Percentiles rank a stretch among this genome's conserved stretches.
phyloP scores from a whole-genome alignment of 1,140 invertebrate genomes.

The Diprion similis region DNA sequence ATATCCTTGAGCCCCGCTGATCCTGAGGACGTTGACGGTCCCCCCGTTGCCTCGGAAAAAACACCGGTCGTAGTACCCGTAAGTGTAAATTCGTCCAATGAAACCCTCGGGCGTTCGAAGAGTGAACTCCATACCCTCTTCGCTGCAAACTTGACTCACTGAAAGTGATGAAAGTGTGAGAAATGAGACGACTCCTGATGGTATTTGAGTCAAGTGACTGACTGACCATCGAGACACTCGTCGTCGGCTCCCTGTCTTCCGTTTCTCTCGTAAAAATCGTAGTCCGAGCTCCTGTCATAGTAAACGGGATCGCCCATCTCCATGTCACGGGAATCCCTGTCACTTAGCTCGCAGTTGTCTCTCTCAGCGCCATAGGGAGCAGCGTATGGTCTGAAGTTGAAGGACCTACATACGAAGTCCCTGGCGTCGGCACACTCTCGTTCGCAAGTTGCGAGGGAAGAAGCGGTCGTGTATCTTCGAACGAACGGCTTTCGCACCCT shows the following conservation, averaged over 20 bases:
- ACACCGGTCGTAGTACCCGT: slow-evolving; percentile 90
- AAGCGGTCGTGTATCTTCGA: slow-evolving; percentile 74
- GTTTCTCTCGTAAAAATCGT: slow-evolving; percentile 85
- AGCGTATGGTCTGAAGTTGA: slow-evolving; percentile 77
- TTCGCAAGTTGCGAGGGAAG: slow-evolving; percentile 79
- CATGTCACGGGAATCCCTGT: slow-evolving; percentile 82
- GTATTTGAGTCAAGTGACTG: background rate
- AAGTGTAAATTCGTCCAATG: slow-evolving; percentile 88
- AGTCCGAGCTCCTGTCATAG: slow-evolving; percentile 83
- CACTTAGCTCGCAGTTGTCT: slow-evolving; percentile 90
- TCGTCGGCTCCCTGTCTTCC: slow-evolving; percentile 71
- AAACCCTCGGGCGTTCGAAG: slow-evolving; percentile 87
- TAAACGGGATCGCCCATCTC: slow-evolving; percentile 84
- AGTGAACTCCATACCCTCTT: slow-evolving; percentile 94
- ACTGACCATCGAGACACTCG: slow-evolving; percentile 83
- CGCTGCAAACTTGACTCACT: slow-evolving; percentile 91
- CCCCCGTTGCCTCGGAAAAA: slow-evolving; percentile 91
- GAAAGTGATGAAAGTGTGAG: slow-evolving; percentile 32
- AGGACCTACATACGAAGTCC: slow-evolving; percentile 87
- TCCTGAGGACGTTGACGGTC: slow-evolving; percentile 80
- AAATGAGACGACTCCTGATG: background rate
- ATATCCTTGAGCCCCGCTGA: slow-evolving; percentile 87
- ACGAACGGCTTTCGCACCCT: slow-evolving; percentile 82
- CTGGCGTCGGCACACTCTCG: slow-evolving; percentile 81
- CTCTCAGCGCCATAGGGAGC: slow-evolving; percentile 71